A percentile compares a stretch with the other conserved stretches of the same genome.
Evolutionary conservation across 2,888 invertebrate species (phyloP).

Genomic region (Lepidonotus clava): DNA sequence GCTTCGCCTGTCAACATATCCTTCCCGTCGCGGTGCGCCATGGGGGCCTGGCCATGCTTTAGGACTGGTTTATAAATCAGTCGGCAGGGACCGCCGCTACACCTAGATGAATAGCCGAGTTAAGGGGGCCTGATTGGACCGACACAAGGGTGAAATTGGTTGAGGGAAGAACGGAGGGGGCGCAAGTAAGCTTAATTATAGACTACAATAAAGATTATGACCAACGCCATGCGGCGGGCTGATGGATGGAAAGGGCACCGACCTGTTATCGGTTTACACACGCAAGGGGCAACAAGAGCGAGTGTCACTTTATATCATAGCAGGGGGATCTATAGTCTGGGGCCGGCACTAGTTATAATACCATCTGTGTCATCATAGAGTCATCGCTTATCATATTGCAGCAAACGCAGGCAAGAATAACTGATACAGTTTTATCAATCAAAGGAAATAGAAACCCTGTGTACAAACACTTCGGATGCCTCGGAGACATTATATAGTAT

Average conservation of each 20-base stretch:
- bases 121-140: not conserved
- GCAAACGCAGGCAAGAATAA: too few relatives aligned
- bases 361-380: too few relatives aligned
- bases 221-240: not conserved
- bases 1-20: not conserved
- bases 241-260: not conserved
- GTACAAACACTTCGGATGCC: too few relatives aligned
- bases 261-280: not conserved
- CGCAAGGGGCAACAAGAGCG: too few relatives aligned
- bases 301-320: too few relatives aligned
- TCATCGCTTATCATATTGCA: too few relatives aligned
- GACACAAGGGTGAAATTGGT: not conserved
- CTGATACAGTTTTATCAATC: too few relatives aligned
- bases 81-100: not conserved
- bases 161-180: not conserved
- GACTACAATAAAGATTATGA: slow-evolving; percentile 8
- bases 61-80: not conserved
- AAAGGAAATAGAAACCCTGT: too few relatives aligned
- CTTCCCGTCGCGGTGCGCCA: not conserved
- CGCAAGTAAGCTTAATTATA: slow-evolving; percentile 9
- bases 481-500: too few relatives aligned
- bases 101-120: not conserved
- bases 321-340: too few relatives aligned
- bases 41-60: slow-evolving; percentile 4
- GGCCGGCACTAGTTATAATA: too few relatives aligned